Evolutionary conservation across 2,113 vertebrate genomes (phyloP), one percentile per base, ranked within the genome.

Genomic region (Athene noctua): DNA sequence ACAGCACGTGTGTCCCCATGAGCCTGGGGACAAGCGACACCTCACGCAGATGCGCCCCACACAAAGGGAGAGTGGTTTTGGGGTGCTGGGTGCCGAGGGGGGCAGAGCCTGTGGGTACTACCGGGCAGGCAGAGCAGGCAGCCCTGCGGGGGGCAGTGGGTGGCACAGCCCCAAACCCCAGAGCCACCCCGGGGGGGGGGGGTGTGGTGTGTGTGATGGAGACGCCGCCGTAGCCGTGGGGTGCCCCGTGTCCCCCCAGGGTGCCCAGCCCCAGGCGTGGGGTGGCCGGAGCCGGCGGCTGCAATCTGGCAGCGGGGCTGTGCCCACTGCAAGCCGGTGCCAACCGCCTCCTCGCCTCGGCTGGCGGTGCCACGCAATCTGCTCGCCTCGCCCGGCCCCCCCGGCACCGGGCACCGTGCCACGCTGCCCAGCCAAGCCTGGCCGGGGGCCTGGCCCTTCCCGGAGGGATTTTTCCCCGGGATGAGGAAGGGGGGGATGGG

Each of bases 341-440:
- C 82, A 79, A 18, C 22, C 49, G 1, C 42, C 30, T 52, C 77
- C 81, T 77, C 20, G 34, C 79, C 61, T 54, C 9, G 32, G 74
- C 87, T 70, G 85, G 66, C 42, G 17, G 47, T 79, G 90, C 66
- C 77, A 20, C 30, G 8, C 81, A 79, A 74, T 42, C 94, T 83
- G 94, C 81, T 52, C 90, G 19, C n/a, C 75, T 42, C n/a, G 29
- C 49, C 42, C 23, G 65, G 47, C 68, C 42, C 15, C 88, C 54
- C 68, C 27, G 2, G 71, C 82, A 21, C 77, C 2, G 34, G 86
- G 90, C 94, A 74, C 7, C 4, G 30, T 23, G 82, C 78, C 75
- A 52, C 29, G 17, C 93, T 55, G 73, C 93, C 80, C 66, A 79
- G 73, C 88, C 90, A 61, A 74, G 90, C 59, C 82, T 63, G 86